Evolutionary conservation across 2,888 invertebrate species (phyloP).

Genomic region (Strigamia maritima): DNA sequence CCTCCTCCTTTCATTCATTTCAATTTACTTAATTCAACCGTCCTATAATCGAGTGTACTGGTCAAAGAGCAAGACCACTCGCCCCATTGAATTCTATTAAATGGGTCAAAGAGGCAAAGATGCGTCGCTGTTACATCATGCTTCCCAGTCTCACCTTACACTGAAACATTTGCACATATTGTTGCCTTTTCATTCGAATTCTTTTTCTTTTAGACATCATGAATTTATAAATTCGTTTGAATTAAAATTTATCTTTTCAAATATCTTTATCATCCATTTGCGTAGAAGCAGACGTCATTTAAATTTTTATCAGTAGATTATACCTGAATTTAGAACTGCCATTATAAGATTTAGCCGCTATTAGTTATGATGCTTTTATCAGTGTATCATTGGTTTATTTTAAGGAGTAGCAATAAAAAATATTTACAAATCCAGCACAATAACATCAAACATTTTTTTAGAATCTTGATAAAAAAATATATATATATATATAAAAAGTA

Average conservation of each 20-base stretch:
- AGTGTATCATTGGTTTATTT: background rate
- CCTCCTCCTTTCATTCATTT: constrained; percentile 1
- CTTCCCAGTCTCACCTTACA: background rate
- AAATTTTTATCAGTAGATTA: background rate
- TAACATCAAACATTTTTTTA: background rate
- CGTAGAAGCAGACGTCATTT: background rate
- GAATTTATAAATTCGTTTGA: background rate
- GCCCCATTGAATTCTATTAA: constrained; percentile 10
- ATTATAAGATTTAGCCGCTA: background rate
- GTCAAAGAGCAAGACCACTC: constrained; percentile 15
- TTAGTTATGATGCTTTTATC: background rate
- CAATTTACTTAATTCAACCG: constrained; percentile 15
- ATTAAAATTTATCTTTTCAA: background rate
- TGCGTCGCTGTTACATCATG: background rate
- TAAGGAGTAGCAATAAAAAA: background rate
- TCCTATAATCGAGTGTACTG: constrained; percentile 5
- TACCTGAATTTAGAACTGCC: constrained; percentile 10
- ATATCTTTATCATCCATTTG: constrained; percentile 10
- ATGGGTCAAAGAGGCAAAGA: constrained; percentile 15
- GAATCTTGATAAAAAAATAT: background rate
- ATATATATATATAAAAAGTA: background rate
- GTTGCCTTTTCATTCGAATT: background rate
- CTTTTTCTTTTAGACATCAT: background rate
- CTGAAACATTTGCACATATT: background rate
- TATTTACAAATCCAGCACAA: background rate